Conservation (phyloP, 2,113 vertebrate genomes). For the Neogale vison region DNA sequence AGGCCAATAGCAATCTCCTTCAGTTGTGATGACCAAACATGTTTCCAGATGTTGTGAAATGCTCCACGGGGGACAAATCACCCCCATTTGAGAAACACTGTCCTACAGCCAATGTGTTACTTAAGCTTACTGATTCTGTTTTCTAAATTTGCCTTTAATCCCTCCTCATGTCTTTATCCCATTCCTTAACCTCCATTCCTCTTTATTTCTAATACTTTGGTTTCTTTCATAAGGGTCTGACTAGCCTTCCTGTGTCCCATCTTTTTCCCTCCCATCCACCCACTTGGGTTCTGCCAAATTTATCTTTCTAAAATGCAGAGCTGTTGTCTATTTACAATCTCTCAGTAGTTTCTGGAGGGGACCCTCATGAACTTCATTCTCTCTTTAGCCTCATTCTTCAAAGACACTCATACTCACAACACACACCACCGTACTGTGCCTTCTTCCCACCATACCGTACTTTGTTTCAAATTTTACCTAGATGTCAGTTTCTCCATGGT, state of each 20-base stretch:
- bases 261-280: neutral
- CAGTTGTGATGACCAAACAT: neutral
- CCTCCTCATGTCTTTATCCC: neutral
- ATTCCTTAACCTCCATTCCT: neutral
- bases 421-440: neutral
- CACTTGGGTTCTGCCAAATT: neutral
- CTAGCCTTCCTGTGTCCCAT: neutral
- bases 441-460: neutral
- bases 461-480: neutral
- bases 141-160: neutral
- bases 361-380: neutral
- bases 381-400: neutral
- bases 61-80: neutral
- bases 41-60: neutral
- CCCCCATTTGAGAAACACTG: neutral
- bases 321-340: neutral
- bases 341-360: neutral
- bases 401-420: neutral
- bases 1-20: neutral
- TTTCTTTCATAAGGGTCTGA: neutral
- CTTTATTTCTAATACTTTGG: neutral
- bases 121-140: neutral
- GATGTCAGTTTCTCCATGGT: neutral
- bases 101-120: neutral
- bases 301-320: constrained; percentile 1